phyloP scores from a whole-genome alignment of 1,140 invertebrate species.

The Drosophila auraria region DNA sequence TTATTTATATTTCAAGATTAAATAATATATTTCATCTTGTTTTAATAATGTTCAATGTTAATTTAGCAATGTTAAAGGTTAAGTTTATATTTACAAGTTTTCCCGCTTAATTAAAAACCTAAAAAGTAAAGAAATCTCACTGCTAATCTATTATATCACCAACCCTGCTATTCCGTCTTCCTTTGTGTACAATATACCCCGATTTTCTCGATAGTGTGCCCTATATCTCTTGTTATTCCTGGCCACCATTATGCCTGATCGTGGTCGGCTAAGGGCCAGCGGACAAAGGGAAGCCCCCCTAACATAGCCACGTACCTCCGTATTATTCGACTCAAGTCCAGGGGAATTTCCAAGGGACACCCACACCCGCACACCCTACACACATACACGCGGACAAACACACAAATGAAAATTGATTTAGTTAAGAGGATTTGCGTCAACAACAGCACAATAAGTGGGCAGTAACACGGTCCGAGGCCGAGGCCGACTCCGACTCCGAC shows the following conservation, averaged over 20 bases:
- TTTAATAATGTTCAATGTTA: too few species aligned
- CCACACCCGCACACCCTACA: constrained; percentile 10
- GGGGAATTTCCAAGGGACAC: constrained; percentile 46
- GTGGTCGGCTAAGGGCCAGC: background rate
- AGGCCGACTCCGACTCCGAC: background rate
- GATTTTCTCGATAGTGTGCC: background rate
- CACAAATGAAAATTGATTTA: constrained; percentile 84
- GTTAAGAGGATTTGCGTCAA: constrained; percentile 83
- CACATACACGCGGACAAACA: constrained; percentile 43
- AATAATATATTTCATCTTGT: too few species aligned
- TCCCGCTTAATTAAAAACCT: too few species aligned
- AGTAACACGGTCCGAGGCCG: constrained; percentile 64
- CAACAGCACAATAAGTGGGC: constrained; percentile 81
- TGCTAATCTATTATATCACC: too few species aligned
- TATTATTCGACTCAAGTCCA: constrained; percentile 62
- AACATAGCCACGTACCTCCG: constrained; percentile 1
- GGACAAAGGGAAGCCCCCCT: background rate
- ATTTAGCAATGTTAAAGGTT: too few species aligned
- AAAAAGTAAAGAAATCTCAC: too few species aligned
- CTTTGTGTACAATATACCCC: too few species aligned
- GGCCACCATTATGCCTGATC: background rate
- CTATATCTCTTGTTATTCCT: background rate
- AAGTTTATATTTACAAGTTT: too few species aligned
- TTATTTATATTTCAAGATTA: too few species aligned
- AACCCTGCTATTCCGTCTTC: too few species aligned